phyloP scores from a whole-genome alignment of 1,140 invertebrate genomes.

The Drosophila kurseongensis region DNA sequence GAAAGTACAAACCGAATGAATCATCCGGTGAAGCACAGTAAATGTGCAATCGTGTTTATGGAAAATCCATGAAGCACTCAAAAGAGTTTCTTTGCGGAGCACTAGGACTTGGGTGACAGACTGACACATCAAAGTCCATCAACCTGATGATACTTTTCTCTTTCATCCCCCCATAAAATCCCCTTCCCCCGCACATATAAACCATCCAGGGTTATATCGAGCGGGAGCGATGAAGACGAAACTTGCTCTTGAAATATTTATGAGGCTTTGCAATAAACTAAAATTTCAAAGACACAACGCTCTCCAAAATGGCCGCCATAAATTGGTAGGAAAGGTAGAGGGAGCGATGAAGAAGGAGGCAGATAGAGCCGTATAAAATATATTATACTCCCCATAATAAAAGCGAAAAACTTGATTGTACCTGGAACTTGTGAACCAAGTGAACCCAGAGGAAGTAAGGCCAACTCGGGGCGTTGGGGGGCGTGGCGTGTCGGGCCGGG shows the following conservation, averaged over 20 bases:
- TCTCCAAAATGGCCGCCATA: constrained; percentile 62
- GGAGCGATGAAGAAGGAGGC: constrained; percentile 12
- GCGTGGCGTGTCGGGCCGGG: constrained; percentile 1
- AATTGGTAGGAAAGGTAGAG: constrained; percentile 38
- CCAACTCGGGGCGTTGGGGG: constrained; percentile 20
- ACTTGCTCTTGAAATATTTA: constrained; percentile 68
- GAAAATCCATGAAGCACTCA: constrained; percentile 29
- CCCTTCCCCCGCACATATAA: constrained; percentile 3
- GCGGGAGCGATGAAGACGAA: constrained; percentile 46
- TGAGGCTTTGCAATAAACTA: constrained; percentile 61
- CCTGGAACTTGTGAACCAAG: constrained; percentile 58
- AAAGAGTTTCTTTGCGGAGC: constrained; percentile 7
- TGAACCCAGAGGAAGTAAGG: constrained; percentile 26
- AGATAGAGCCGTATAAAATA: constrained; percentile 61
- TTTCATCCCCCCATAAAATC: constrained; percentile 20
- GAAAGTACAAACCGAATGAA: constrained; percentile 1
- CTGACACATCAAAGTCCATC: constrained; percentile 45
- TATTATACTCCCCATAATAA: constrained; percentile 71
- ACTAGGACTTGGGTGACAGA: constrained; percentile 40
- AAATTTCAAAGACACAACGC: constrained; percentile 64
- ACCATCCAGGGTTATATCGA: constrained; percentile 23
- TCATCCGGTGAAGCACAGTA: constrained; percentile 5
- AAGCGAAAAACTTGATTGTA: constrained; percentile 76
- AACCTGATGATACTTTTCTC: constrained; percentile 34
- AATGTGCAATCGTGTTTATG: constrained; percentile 11